A percentile compares a stretch with the other conserved stretches of the same genome.
Conservation (phyloP, 2,797 vertebrate genomes). For the Neomorphus geoffroyi region DNA sequence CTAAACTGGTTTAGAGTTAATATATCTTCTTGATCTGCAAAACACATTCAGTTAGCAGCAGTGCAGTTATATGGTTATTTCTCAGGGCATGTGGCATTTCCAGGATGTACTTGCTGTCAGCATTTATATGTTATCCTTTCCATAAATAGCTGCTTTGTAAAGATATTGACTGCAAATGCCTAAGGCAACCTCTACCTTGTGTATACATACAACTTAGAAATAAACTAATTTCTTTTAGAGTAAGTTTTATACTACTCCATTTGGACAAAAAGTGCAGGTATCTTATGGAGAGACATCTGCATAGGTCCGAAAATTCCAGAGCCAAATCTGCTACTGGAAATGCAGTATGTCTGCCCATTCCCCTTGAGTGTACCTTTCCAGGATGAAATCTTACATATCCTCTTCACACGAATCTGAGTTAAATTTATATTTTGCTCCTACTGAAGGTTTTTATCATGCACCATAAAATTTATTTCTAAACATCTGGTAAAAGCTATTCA, state of each 20-base stretch:
- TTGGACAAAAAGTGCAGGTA: neutral
- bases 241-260: neutral
- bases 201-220: neutral
- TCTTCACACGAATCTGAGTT: neutral
- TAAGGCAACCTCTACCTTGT: neutral
- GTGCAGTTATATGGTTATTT: neutral
- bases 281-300: neutral
- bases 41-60: neutral
- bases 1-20: neutral
- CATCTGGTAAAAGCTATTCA: neutral
- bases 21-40: neutral
- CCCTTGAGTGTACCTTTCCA: neutral
- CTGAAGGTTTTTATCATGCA: neutral
- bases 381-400: neutral
- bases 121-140: neutral
- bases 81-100: neutral
- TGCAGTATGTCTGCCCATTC: rapidly evolving
- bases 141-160: neutral
- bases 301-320: neutral
- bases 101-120: neutral
- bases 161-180: neutral
- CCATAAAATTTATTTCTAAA: neutral
- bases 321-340: neutral
- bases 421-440: neutral
- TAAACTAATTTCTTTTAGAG: neutral